These are phyloP conservation scores for Pherbina coryleti DNA, from an alignment of 2,888 invertebrate genomes.

Conservation along the genomic window DNA sequence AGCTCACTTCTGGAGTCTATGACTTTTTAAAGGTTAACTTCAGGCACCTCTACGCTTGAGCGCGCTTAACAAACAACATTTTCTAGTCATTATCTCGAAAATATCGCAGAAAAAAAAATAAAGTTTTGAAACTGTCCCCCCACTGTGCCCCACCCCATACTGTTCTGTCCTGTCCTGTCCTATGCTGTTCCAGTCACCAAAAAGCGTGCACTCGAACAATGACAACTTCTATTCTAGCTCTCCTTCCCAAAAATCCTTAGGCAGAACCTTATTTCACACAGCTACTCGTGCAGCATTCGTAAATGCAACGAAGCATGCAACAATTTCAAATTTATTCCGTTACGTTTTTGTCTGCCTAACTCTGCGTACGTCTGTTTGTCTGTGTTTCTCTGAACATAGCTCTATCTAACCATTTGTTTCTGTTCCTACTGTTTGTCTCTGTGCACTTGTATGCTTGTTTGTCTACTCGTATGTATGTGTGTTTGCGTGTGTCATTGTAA, in stretches of 20 bases:
- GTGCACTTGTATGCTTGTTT: neutral
- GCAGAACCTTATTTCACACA: neutral
- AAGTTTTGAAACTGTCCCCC: neutral
- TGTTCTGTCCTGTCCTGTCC: neutral
- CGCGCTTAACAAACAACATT: constrained; percentile 28
- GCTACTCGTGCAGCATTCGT: constrained; percentile 10
- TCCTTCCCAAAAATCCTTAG: neutral
- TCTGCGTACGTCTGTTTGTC: neutral
- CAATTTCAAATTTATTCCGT: constrained; percentile 29
- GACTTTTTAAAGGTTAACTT: constrained; percentile 14
- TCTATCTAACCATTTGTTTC: neutral
- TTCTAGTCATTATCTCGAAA: constrained; percentile 33
- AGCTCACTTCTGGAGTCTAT: neutral
- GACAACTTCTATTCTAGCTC: neutral
- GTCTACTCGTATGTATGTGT: neutral
- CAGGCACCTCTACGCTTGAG: constrained; percentile 25
- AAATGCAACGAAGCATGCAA: constrained; percentile 25
- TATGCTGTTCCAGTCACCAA: neutral
- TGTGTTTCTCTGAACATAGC: neutral
- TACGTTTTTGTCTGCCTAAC: constrained; percentile 1
- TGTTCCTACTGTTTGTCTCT: neutral
- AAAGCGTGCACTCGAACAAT: neutral
- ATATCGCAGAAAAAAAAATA: neutral
- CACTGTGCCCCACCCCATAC: neutral
- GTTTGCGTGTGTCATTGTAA: neutral